Evolutionary conservation across 2,797 vertebrate genomes (phyloP).

Genomic region (Acanthiza pusilla): DNA sequence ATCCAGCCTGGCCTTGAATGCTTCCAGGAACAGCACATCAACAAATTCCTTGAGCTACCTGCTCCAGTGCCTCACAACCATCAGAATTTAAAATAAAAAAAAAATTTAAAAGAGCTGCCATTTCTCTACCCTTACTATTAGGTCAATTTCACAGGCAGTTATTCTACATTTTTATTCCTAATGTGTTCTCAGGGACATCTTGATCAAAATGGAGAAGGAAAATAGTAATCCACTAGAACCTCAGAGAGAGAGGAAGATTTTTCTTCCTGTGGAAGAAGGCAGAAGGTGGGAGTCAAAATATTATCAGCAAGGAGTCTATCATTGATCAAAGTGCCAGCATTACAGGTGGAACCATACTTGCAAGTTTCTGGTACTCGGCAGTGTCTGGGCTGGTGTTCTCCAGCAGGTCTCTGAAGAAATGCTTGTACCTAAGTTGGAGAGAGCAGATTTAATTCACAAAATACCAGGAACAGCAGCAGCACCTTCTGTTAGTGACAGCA

Average conservation of each 20-base stretch:
- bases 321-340: not conserved
- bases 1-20: not conserved
- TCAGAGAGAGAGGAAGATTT: not conserved
- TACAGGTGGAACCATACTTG: conserved; percentile 74
- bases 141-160: not conserved
- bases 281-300: not conserved
- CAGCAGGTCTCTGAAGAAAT: conserved; percentile 81
- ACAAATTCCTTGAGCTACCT: not conserved
- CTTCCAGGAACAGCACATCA: not conserved
- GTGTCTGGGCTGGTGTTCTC: conserved; percentile 83
- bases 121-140: not conserved
- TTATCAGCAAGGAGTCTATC: not conserved
- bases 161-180: not conserved
- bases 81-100: not conserved
- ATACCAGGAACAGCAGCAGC: not conserved
- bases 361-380: conserved; percentile 82
- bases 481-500: not conserved
- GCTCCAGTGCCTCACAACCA: not conserved
- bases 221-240: not conserved
- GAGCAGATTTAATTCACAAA: not conserved
- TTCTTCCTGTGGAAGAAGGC: not conserved
- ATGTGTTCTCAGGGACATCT: not conserved
- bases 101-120: not conserved
- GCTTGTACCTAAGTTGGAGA: conserved; percentile 80
- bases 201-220: not conserved